Percentiles rank a stretch among this genome's conserved stretches.
Conservation (phyloP, 2,113 vertebrate species). For the Chrysemys picta region DNA sequence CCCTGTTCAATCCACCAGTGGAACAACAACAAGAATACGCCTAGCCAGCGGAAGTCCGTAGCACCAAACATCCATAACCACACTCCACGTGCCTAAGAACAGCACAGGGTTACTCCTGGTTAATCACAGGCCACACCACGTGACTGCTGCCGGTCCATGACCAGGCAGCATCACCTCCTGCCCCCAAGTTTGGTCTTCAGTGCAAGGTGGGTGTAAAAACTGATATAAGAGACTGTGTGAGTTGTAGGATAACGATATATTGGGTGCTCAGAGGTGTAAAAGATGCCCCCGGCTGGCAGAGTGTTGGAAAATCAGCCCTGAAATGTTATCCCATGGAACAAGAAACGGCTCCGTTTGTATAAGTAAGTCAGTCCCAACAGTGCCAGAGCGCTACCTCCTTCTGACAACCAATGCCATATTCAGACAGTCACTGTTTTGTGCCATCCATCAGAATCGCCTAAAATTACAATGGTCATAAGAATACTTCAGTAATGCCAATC, state of each 20-base stretch:
- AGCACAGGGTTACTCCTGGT: too few relatives aligned
- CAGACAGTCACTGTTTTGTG: accelerated
- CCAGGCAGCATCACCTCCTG: too few relatives aligned
- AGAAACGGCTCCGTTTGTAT: not conserved
- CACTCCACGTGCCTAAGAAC: too few relatives aligned
- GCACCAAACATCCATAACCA: too few relatives aligned
- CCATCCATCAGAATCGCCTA: not conserved
- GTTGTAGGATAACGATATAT: not conserved
- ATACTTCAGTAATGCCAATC: not conserved
- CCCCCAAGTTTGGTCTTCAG: not conserved
- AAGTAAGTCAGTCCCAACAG: not conserved
- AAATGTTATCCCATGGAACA: not conserved
- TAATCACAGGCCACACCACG: too few relatives aligned
- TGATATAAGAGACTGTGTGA: not conserved
- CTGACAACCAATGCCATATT: not conserved
- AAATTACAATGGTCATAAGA: not conserved
- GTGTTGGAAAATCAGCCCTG: not conserved
- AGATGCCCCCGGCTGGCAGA: too few relatives aligned
- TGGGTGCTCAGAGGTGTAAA: not conserved
- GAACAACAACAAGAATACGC: too few relatives aligned
- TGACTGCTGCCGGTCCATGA: too few relatives aligned
- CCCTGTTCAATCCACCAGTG: too few relatives aligned
- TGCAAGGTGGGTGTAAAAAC: not conserved
- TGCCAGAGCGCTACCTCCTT: not conserved
- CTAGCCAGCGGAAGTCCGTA: too few relatives aligned